Percentiles rank a stretch among this genome's conserved stretches.
Conservation (phyloP, 2,113 vertebrate species). For the Boulengerochromis microlepis region DNA sequence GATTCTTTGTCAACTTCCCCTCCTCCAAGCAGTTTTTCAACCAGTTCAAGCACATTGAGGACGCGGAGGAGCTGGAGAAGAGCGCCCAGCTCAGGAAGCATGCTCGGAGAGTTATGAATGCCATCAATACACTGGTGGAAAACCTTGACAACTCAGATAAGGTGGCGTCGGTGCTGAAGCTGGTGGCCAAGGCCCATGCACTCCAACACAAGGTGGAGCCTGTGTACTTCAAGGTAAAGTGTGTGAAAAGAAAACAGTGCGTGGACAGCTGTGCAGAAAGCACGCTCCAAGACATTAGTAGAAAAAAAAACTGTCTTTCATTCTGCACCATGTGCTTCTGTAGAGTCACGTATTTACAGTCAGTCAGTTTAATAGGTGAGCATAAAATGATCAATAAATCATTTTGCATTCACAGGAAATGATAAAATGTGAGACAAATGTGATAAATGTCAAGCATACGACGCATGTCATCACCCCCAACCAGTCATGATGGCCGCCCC, state of each 20-base stretch:
- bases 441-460: background rate
- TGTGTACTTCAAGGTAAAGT: slow-evolving; percentile 86
- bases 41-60: slow-evolving; percentile 79
- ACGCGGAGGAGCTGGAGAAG: slow-evolving; percentile 62
- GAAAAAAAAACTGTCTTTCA: background rate
- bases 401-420: background rate
- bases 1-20: slow-evolving; percentile 91
- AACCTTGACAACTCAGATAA: slow-evolving; percentile 82
- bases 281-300: background rate
- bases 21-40: slow-evolving; percentile 91
- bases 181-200: slow-evolving; percentile 85
- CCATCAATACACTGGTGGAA: slow-evolving; percentile 79
- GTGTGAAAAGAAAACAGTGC: background rate
- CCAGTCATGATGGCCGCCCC: background rate
- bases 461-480: background rate
- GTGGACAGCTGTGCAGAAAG: background rate
- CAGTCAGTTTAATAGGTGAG: background rate
- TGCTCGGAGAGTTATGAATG: slow-evolving; percentile 74
- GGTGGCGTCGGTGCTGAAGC: slow-evolving; percentile 76
- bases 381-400: background rate
- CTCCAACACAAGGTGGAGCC: slow-evolving; percentile 91
- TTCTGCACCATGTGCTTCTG: background rate
- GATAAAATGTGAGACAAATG: background rate
- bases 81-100: slow-evolving; percentile 81
- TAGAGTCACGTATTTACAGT: background rate